phyloP scores from a whole-genome alignment of 1,140 invertebrate species.

The Drosophila lini region DNA sequence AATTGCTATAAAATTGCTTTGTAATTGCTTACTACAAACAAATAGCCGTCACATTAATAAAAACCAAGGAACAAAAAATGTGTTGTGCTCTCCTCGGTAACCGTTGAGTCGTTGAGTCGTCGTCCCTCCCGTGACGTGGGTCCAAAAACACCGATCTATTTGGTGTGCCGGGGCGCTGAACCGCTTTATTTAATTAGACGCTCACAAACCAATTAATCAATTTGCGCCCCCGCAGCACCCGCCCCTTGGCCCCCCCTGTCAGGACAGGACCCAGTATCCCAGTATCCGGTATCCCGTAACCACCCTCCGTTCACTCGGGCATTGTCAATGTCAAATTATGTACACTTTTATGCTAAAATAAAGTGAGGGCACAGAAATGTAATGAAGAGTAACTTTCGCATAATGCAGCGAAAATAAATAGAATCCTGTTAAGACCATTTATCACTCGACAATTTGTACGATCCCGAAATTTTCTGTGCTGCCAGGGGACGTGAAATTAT shows the following conservation, averaged over 20 bases:
- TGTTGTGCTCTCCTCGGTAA: conserved; percentile 14
- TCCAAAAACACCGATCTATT: conserved; percentile 63
- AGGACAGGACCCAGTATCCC: conserved; percentile 5
- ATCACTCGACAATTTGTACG: conserved; percentile 75
- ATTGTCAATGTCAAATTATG: conserved; percentile 82
- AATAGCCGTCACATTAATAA: conserved; percentile 82
- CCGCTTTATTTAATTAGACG: conserved; percentile 82
- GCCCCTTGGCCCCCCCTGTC: background rate
- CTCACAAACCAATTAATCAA: conserved; percentile 83
- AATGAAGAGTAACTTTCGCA: conserved; percentile 53
- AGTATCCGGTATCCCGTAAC: conserved; percentile 2
- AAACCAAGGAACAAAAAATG: conserved; percentile 71
- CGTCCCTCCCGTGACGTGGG: conserved; percentile 58
- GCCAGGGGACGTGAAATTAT: conserved; percentile 73
- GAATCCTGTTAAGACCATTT: conserved; percentile 80
- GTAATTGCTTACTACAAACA: conserved; percentile 82
- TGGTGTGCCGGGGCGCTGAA: conserved; percentile 48
- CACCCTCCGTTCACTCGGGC: conserved; percentile 8
- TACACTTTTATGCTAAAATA: conserved; percentile 78
- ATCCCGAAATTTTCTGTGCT: conserved; percentile 49
- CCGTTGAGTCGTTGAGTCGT: background rate
- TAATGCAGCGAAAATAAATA: conserved; percentile 58
- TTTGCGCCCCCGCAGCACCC: conserved; percentile 35
- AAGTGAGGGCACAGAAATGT: conserved; percentile 50
- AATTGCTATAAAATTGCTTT: conserved; percentile 83